These are phyloP conservation scores for Pteronotus mesoamericanus DNA, from an alignment of 2,797 vertebrate genomes.

Conservation along the genomic window DNA sequence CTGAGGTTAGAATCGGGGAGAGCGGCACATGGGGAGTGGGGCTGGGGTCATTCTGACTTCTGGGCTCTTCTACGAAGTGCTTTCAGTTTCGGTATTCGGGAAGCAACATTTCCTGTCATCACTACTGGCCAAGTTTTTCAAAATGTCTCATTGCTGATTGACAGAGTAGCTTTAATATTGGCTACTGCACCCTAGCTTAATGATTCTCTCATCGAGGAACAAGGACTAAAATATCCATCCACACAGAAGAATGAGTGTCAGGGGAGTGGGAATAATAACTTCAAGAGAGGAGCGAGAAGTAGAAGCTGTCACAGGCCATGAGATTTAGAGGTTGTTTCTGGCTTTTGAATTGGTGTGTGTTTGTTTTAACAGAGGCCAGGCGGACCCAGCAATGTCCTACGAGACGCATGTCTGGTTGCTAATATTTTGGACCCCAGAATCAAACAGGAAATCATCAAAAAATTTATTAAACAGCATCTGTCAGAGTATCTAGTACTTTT, in stretches of 20 bases:
- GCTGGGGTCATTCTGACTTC: background rate
- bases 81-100: background rate
- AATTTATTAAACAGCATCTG: constrained; percentile 97
- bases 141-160: constrained; percentile 26
- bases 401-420: constrained; percentile 96
- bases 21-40: background rate
- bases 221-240: background rate
- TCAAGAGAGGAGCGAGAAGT: background rate
- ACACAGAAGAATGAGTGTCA: constrained; percentile 20
- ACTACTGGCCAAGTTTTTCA: constrained; percentile 5
- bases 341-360: constrained; percentile 32
- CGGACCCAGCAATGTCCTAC: constrained; percentile 95
- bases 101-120: background rate
- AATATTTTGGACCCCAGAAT: constrained; percentile 96
- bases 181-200: background rate
- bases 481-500: constrained; percentile 97
- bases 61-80: background rate
- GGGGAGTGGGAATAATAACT: constrained; percentile 28
- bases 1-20: background rate
- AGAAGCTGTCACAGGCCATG: constrained; percentile 22
- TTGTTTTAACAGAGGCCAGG: constrained; percentile 88
- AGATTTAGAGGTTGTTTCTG: constrained; percentile 6
- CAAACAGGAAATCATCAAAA: constrained; percentile 99
- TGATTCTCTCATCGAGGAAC: constrained; percentile 1
- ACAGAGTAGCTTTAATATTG: background rate